Evolutionary conservation across 2,797 vertebrate species (phyloP).

Genomic region (Hybognathus amarus): DNA sequence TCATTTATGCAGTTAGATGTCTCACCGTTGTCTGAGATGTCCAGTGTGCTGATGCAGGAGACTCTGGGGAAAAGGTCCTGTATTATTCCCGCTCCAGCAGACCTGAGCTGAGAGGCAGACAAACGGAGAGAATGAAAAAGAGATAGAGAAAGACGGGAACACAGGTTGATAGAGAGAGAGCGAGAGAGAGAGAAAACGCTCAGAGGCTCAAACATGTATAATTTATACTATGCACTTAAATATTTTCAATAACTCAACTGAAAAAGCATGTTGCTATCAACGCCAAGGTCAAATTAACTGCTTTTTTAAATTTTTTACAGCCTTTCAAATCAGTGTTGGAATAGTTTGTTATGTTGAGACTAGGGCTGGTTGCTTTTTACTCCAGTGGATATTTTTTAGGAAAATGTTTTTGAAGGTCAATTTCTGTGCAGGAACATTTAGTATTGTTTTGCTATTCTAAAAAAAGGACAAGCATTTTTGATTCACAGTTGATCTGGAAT

Average conservation of each 20-base stretch:
- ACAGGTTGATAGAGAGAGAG: neutral
- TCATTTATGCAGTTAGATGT: conserved; percentile 9
- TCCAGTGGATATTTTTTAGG: neutral
- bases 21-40: conserved; percentile 91
- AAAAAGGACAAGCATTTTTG: neutral
- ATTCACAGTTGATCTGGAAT: neutral
- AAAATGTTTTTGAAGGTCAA: neutral
- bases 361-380: neutral
- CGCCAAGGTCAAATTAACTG: neutral
- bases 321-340: neutral
- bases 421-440: neutral
- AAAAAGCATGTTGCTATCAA: neutral
- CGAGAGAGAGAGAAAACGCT: neutral
- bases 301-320: neutral
- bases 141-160: neutral
- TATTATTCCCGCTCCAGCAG: conserved; percentile 87
- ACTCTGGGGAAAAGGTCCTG: conserved; percentile 87
- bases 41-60: conserved; percentile 85
- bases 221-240: conserved; percentile 25
- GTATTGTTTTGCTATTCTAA: neutral
- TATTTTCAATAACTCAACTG: conserved; percentile 5
- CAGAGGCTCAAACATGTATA: conserved; percentile 5
- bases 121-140: conserved; percentile 49
- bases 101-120: conserved; percentile 80
- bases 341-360: neutral